phyloP scores from a whole-genome alignment of 2,888 invertebrate species.

The Leucoptera coffeella region DNA sequence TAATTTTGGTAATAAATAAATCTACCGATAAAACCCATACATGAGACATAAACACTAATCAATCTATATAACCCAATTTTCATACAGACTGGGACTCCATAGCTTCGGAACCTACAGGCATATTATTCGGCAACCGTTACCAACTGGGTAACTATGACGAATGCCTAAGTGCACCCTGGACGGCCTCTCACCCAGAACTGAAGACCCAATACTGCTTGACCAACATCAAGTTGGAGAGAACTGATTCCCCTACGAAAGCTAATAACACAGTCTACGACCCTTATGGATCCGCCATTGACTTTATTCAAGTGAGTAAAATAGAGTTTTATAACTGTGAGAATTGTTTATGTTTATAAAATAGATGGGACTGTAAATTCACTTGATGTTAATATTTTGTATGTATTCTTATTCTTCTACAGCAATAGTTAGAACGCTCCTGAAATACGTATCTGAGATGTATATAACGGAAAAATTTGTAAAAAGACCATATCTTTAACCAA shows the following conservation, averaged over 20 bases:
- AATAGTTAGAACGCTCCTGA: no score
- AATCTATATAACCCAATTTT: neutral
- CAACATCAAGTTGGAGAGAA: slow-evolving; percentile 29
- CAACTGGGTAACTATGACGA: slow-evolving; percentile 59
- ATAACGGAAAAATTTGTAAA: no score
- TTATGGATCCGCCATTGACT: slow-evolving; percentile 33
- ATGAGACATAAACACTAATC: neutral
- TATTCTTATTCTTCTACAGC: no score
- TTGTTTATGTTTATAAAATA: no score
- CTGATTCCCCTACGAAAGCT: slow-evolving; percentile 15
- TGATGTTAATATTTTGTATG: no score
- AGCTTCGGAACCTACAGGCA: slow-evolving; percentile 48
- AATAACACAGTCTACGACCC: slow-evolving; percentile 19
- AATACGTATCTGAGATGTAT: no score
- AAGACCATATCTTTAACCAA: no score
- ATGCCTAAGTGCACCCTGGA: slow-evolving; percentile 37
- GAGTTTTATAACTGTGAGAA: no score
- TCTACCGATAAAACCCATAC: no score
- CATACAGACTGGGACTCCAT: slow-evolving; percentile 58
- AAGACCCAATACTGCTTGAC: slow-evolving; percentile 42
- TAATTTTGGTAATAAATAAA: no score
- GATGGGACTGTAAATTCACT: no score
- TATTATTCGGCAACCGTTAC: slow-evolving; percentile 48
- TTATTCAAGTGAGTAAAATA: slow-evolving; percentile 28
- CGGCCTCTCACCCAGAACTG: slow-evolving; percentile 16